Base-by-base conservation (phyloP, 2,113 vertebrate genomes). In the Semicossyphus pulcher region DNA sequence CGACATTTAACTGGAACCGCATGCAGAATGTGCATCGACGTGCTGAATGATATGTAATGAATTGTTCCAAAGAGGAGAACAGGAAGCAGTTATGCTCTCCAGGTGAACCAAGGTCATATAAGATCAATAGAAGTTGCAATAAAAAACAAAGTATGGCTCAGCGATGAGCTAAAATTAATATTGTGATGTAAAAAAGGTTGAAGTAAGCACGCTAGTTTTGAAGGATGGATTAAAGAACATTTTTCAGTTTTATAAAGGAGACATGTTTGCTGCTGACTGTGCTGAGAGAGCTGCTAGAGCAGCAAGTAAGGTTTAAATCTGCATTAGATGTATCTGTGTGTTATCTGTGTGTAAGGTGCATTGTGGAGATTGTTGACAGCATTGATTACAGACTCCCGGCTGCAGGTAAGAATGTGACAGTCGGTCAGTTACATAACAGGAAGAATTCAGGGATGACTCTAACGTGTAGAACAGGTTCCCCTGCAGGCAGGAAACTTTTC, bases 391-490 rank as follows among this genome's bases (percentile, higher is more conserved):
- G 15, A 36, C 26, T 26, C 0, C 6, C 37, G 11, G 20, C 26
- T 1, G 8, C 1, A 10, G 36, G 18, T 60, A 7, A 51, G n/a
- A 44, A 67, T 53, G 67, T 65, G 67, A 68, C 51, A 58, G 37
- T 4, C 41, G 39, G 48, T 71, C 76, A 25, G 32, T 3, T 52
- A 0, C 14, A 3, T 37, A 44, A 44, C 16, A 44, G 31, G 2
- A 4, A 39, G 52, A 10, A 2, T 62, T 14, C 18, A 16, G 1
- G 41, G 0, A 68, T 60, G 68, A 26, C 11, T 67, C 23, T 31
- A 34, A 68, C 52, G 53, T 69, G 74, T 32, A 72, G 28, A 65
- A 62, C 41, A 57, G 44, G 60, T 76, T 72, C 8, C 36, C 53
- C 45, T 49, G 16, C 47, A 70, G 45, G 5, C 52, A 4, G 32